phyloP scores from a whole-genome alignment of 2,113 vertebrate genomes.

The Symphodus melops region DNA sequence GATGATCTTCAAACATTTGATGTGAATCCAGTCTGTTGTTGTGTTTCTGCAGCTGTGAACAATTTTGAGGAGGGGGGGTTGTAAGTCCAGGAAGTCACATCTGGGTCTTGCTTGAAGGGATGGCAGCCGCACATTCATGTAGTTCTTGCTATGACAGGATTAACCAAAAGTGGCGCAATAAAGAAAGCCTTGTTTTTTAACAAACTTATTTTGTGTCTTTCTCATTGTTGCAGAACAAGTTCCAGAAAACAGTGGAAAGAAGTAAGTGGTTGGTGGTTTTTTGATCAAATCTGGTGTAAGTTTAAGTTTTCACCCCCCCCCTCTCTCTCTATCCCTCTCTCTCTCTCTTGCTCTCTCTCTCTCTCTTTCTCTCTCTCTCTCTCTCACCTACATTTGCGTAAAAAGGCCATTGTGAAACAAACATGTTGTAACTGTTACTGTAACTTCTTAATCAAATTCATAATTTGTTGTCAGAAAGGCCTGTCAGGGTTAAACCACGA shows the following conservation, averaged over 20 bases:
- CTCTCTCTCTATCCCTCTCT: neutral
- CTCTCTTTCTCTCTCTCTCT: neutral
- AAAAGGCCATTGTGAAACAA: slow-evolving; percentile 9
- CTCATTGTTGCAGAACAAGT: slow-evolving; percentile 87
- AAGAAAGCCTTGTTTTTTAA: neutral
- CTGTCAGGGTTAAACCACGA: slow-evolving; percentile 26
- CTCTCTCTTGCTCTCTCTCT: too few relatives aligned
- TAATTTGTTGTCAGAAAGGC: slow-evolving; percentile 13
- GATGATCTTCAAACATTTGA: slow-evolving; percentile 1
- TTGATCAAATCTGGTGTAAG: slow-evolving; percentile 21
- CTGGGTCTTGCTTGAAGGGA: neutral
- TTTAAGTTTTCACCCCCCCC: neutral
- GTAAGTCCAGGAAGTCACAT: slow-evolving; percentile 6
- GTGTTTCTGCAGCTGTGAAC: slow-evolving; percentile 40
- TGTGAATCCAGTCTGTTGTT: neutral
- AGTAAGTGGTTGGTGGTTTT: slow-evolving; percentile 86
- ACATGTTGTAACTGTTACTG: neutral
- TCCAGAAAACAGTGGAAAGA: slow-evolving; percentile 87
- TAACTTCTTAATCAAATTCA: slow-evolving; percentile 15
- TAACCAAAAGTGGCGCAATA: neutral
- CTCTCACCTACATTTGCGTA: too few relatives aligned
- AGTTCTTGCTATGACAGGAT: neutral
- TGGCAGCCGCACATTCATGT: neutral
- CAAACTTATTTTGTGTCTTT: neutral
- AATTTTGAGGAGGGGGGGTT: neutral